Base-by-base conservation (phyloP, 1,140 invertebrate species). In the Magallana gigas region DNA sequence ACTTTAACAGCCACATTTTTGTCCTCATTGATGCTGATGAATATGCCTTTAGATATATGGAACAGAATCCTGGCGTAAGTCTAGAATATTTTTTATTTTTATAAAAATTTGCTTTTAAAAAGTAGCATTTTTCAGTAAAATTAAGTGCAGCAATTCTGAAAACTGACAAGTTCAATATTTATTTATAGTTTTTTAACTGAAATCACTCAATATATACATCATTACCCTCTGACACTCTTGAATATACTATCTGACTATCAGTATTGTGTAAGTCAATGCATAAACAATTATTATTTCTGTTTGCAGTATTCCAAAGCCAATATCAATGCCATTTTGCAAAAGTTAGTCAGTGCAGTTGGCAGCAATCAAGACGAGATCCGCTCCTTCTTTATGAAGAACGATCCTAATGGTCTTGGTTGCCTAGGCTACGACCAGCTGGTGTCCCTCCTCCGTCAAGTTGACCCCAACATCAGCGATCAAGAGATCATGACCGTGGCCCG, bases 41-140 rank as follows among this genome's bases (percentile, higher is more conserved):
- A 93, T 98, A 98, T 94, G 96, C 97, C 5, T 95, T 98, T 85
- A 95, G 96, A 76, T 98, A 98, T 93, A 97, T 98, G 98, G 98
- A 96, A n/a, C 95, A 98, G 94, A 93, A 96, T 86, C 92, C 96
- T 88, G 96, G 97, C 96, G 97, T 98, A 92, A 93, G 88, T 71
- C 11, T 64, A 14, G 62, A 16, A 64, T 18, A 7, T 64, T 14
- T 64, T 3, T 18, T 2, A 64, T 4, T 64, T 16, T 18, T 2
- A 64, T 4, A 4, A 48, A 5, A 48, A 48, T 48, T 48, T 48
- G 5, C 36, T 4, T 48, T 48, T 4, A 48, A 48, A 48, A 48
- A 48, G 36, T 48, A 48, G 36, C 36, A 48, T 48, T 48, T 48
- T 48, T 48, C 36, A 48, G 36, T 48, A 48, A 48, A 48, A 48